Percentiles rank a stretch among this genome's conserved stretches.
These are phyloP conservation scores for Argyresthia goedartella DNA, from an alignment of 2,888 invertebrate genomes.

Conservation along the genomic window DNA sequence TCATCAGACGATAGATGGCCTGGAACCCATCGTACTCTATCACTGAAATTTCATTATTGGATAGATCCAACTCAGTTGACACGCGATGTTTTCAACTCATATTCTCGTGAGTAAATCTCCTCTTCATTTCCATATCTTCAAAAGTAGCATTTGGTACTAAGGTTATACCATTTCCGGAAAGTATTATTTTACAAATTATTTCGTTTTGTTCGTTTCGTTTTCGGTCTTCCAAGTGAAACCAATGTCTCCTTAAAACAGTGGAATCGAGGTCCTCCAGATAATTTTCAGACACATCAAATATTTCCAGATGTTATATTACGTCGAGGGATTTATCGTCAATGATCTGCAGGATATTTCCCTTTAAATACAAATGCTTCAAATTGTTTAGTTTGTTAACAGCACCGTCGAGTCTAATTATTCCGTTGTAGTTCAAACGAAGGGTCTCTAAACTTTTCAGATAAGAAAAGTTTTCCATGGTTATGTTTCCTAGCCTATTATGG, in stretches of 20 bases:
- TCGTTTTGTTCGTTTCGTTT: no score
- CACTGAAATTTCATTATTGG: constrained; percentile 36
- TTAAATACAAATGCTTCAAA: constrained; percentile 43
- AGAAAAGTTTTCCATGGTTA: constrained; percentile 40
- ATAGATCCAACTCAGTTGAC: constrained; percentile 41
- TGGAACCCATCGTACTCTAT: constrained; percentile 49
- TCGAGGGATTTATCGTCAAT: constrained; percentile 40
- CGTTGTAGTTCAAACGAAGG: constrained; percentile 41
- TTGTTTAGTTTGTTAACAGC: constrained; percentile 42
- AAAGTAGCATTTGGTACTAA: constrained; percentile 36
- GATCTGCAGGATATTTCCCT: constrained; percentile 37
- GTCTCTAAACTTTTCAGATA: constrained; percentile 38
- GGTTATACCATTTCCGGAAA: constrained; percentile 40
- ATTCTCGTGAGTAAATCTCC: constrained; percentile 19
- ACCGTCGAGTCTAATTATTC: constrained; percentile 45
- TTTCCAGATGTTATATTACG: constrained; percentile 46
- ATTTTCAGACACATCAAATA: constrained; percentile 50
- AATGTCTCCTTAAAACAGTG: constrained; percentile 42
- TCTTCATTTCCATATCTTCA: constrained; percentile 18
- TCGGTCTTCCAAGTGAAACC: constrained; percentile 36
- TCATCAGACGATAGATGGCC: constrained; percentile 30
- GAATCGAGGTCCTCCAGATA: constrained; percentile 35
- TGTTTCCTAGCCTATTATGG: constrained; percentile 33
- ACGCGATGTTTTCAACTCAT: background rate
- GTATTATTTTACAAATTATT: constrained; percentile 40